Evolutionary conservation across 2,888 invertebrate species (phyloP).

Genomic region (Lasioglossum malachurum): DNA sequence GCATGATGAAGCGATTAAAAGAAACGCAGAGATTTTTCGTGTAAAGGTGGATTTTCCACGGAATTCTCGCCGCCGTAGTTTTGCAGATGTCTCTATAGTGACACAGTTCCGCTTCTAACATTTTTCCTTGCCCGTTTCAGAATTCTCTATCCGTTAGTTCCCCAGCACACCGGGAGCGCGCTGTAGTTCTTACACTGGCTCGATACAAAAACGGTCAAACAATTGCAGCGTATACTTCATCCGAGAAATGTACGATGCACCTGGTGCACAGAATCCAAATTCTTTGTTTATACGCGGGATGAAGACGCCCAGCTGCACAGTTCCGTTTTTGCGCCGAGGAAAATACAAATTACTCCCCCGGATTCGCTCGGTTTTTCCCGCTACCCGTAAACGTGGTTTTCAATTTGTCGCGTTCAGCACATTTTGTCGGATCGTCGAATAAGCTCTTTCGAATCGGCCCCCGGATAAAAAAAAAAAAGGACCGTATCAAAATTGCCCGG

Average conservation of each 20-base stretch:
- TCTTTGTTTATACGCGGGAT: conserved; percentile 35
- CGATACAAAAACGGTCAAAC: conserved; percentile 22
- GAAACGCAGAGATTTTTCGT: background rate
- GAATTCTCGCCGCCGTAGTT: background rate
- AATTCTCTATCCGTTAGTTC: background rate
- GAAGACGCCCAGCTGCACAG: conserved; percentile 3
- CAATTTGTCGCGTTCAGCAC: conserved; percentile 4
- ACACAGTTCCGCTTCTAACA: background rate
- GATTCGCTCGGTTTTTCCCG: conserved; percentile 6
- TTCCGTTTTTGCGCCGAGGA: conserved; percentile 17
- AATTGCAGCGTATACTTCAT: conserved; percentile 11
- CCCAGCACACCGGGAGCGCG: background rate
- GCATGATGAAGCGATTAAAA: background rate
- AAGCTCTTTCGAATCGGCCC: background rate
- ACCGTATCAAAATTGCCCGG: background rate
- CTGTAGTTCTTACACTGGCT: conserved; percentile 12
- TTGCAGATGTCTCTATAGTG: background rate
- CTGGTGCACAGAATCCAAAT: conserved; percentile 35
- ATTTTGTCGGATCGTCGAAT: conserved; percentile 2
- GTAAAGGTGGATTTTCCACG: background rate
- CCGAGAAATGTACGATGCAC: conserved; percentile 26
- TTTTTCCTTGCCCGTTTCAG: conserved; percentile 3
- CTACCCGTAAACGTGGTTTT: background rate
- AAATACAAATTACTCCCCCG: conserved; percentile 16
- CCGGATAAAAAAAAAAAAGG: background rate